Base-by-base conservation (phyloP, 2,797 vertebrate genomes). In the Eremophila alpestris region DNA sequence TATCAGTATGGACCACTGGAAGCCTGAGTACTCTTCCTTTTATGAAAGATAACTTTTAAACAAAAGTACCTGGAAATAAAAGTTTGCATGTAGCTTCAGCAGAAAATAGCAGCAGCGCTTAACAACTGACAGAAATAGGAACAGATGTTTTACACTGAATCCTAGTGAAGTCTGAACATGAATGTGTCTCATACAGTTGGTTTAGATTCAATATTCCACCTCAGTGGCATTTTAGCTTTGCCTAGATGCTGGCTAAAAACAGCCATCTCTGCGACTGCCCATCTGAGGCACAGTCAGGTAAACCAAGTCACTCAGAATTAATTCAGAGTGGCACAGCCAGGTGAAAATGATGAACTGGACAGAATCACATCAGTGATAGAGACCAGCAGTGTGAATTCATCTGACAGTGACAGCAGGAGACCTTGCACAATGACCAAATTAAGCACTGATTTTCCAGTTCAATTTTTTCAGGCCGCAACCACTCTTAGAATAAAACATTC, bases 91-190 rank as follows among this genome's bases (percentile, higher is more conserved):
- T 74, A 4, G 10, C 58, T 83, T 83, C 26, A 80, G 18, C 7
- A 80, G 12, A 10, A 83, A 76, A 59, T 19, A 52, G 4, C 16
- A 45, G 18, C 9, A 48, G 12, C 32, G 9, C 6, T 29, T 17
- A 16, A 27, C 7, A 29, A 1, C 1, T 36, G 2, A 22, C 2
- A 3, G 48, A 52, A 77, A 40, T 0, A 54, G 8, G 1, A 4
- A 38, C 2, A 58, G 9, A n/a, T 18, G 13, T 46, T 70, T 65
- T 60, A 75, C 4, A 54, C 4, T 36, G 34, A 77, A 46, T 34
- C 5, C 60, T 46, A 6, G 16, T 36, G 16, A 75, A 65, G 20
- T 29, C 54, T 58, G 41, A 60, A 9, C 7, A 58, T 52, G 29
- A 71, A 34, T 8, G 9, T 14, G 8, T 40, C 29, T 69, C 52